Evolutionary conservation across 2,888 invertebrate species (phyloP).

Genomic region (Clanis bilineata): DNA sequence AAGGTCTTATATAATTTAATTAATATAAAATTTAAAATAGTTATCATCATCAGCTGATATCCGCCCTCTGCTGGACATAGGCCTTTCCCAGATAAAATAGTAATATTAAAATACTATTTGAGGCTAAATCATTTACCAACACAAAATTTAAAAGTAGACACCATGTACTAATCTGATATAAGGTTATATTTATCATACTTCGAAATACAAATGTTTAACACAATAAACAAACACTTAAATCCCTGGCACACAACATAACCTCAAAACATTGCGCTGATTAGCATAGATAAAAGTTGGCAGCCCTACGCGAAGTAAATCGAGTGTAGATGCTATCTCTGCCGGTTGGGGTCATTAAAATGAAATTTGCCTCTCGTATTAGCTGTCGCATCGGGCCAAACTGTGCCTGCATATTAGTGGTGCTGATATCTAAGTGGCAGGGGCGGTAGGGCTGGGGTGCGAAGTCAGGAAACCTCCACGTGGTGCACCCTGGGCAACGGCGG

Average conservation of each 20-base stretch:
- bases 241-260: neutral
- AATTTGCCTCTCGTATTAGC: constrained; percentile 60
- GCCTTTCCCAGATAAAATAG: too few species aligned
- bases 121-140: too few species aligned
- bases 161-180: too few species aligned
- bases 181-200: neutral
- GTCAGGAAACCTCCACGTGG: too few species aligned
- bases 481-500: too few species aligned
- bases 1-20: too few species aligned
- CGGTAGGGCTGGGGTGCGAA: too few species aligned
- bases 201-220: neutral
- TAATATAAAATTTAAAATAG: too few species aligned
- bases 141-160: too few species aligned
- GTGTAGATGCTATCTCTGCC: constrained; percentile 56
- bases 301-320: constrained; percentile 57
- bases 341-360: constrained; percentile 72
- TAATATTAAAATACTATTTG: too few species aligned
- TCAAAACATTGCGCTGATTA: constrained; percentile 14
- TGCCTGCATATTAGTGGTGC: constrained; percentile 13
- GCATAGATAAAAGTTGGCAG: constrained; percentile 39
- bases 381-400: constrained; percentile 17
- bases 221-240: neutral
- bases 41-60: too few species aligned
- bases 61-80: too few species aligned
- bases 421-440: neutral